Percentiles rank a stretch among this genome's conserved stretches.
These are phyloP conservation scores for Ochropacha duplaris DNA, from an alignment of 2,888 invertebrate species.

Conservation along the genomic window DNA sequence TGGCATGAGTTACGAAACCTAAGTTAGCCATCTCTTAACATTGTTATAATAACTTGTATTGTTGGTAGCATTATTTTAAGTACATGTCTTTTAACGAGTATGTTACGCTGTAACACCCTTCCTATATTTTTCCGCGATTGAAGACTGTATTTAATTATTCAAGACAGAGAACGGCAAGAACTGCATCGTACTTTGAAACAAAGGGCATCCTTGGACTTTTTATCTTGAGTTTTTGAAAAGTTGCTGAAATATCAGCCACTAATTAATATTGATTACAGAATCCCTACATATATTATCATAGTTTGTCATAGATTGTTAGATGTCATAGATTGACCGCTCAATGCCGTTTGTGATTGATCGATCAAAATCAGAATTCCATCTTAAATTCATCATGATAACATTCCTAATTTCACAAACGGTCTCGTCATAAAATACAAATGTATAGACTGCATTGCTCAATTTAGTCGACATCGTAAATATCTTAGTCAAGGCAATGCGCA, in stretches of 20 bases:
- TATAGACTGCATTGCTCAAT: not conserved
- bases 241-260: not conserved
- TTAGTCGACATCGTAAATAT: constrained; percentile 1
- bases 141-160: not conserved
- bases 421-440: not conserved
- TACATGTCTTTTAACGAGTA: not conserved
- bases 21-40: constrained; percentile 17
- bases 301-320: not conserved
- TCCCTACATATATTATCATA: not conserved
- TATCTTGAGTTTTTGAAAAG: not conserved
- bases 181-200: not conserved
- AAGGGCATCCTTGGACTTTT: not conserved
- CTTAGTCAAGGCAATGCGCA: not conserved
- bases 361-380: not conserved
- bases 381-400: not conserved
- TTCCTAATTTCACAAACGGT: not conserved
- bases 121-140: not conserved
- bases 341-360: not conserved
- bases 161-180: too few species aligned
- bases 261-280: not conserved
- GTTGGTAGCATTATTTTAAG: not conserved
- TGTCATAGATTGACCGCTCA: not conserved
- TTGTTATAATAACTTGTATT: constrained; percentile 13
- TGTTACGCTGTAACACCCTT: too few species aligned
- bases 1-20: constrained; percentile 24